Conservation (phyloP, 2,888 invertebrate genomes). For the Chrysina gloriosa region DNA sequence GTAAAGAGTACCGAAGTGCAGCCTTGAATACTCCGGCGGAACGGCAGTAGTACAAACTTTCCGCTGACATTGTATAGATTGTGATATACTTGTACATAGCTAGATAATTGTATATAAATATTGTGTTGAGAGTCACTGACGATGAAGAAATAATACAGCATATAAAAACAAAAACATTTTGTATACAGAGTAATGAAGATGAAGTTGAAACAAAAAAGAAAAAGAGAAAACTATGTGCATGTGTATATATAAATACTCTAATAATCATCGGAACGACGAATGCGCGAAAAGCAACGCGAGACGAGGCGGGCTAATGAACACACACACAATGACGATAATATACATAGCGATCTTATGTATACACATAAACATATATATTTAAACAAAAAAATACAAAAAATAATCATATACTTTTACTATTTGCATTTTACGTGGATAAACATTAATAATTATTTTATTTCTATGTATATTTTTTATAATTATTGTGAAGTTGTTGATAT, state of each 20-base stretch:
- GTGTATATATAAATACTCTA: slow-evolving; percentile 43
- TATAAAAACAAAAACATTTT: slow-evolving; percentile 41
- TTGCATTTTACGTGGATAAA: slow-evolving; percentile 64
- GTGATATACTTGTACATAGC: slow-evolving; percentile 64
- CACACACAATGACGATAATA: slow-evolving; percentile 4
- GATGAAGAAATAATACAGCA: slow-evolving; percentile 32
- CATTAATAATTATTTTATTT: slow-evolving; percentile 55
- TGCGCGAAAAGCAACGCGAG: slow-evolving; percentile 3
- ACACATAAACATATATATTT: slow-evolving; percentile 50
- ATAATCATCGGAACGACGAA: background rate
- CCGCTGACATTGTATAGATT: slow-evolving; percentile 61
- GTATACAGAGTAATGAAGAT: slow-evolving; percentile 39
- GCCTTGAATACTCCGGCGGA: slow-evolving; percentile 54
- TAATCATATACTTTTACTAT: slow-evolving; percentile 52
- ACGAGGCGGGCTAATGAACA: too few relatives aligned
- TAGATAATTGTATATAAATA: slow-evolving; percentile 56
- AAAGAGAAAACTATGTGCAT: slow-evolving; percentile 40
- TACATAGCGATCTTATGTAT: slow-evolving; percentile 47
- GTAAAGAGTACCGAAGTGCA: slow-evolving; percentile 54
- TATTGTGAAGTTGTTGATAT: slow-evolving; percentile 64
- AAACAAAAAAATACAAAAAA: slow-evolving; percentile 48
- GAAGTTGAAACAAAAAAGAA: background rate
- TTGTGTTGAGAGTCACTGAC: slow-evolving; percentile 50
- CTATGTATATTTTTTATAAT: slow-evolving; percentile 61
- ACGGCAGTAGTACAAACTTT: slow-evolving; percentile 49